Conservation (phyloP, 2,797 vertebrate genomes). For the Furcifer pardalis region DNA sequence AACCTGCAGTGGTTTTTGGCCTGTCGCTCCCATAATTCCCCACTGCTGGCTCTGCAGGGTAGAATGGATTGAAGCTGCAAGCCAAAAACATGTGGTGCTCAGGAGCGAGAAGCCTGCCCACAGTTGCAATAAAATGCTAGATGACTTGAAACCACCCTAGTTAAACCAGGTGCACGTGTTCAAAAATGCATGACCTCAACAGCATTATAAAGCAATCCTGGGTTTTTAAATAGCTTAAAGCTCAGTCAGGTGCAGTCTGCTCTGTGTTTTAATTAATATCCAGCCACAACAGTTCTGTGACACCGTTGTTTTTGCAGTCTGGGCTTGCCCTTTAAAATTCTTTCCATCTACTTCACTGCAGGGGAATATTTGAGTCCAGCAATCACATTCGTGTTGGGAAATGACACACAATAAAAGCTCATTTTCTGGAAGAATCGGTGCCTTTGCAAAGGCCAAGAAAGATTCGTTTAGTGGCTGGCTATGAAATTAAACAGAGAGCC, state of each 20-base stretch:
- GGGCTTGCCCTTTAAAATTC: slow-evolving; percentile 18
- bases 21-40: too few species aligned
- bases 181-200: neutral
- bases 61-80: neutral
- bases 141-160: neutral
- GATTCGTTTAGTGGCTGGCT: slow-evolving; percentile 38
- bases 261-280: slow-evolving; percentile 23
- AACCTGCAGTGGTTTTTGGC: too few species aligned
- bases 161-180: neutral
- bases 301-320: slow-evolving; percentile 25
- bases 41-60: too few species aligned
- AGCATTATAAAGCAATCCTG: neutral
- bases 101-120: neutral
- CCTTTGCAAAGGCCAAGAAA: slow-evolving; percentile 55
- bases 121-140: neutral
- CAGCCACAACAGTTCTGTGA: neutral
- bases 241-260: neutral
- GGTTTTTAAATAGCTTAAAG: slow-evolving; percentile 28
- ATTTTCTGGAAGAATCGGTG: slow-evolving; percentile 31
- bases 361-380: slow-evolving; percentile 32
- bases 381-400: slow-evolving; percentile 40
- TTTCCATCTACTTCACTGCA: slow-evolving; percentile 19
- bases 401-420: slow-evolving; percentile 15
- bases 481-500: slow-evolving; percentile 26
- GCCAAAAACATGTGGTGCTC: neutral